Evolutionary conservation across 2,888 invertebrate genomes (phyloP).

Genomic region (Dicycla oo): DNA sequence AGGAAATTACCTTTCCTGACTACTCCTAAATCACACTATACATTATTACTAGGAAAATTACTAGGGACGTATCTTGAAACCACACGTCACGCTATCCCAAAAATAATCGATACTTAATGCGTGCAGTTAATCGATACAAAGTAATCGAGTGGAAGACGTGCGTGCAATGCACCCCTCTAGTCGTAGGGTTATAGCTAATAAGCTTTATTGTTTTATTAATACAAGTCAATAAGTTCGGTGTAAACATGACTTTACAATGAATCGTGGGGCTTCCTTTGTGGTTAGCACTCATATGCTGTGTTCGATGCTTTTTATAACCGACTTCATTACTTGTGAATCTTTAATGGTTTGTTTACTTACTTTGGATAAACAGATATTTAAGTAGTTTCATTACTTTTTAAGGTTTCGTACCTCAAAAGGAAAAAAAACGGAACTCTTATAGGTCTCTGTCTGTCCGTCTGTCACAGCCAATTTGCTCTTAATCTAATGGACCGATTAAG

Average conservation of each 20-base stretch:
- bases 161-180: slow-evolving; percentile 72
- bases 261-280: slow-evolving; percentile 26
- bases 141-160: slow-evolving; percentile 68
- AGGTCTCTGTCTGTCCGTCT: too few relatives aligned
- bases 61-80: slow-evolving; percentile 26
- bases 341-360: background rate
- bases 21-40: slow-evolving; percentile 15
- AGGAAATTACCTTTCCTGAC: background rate
- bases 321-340: background rate
- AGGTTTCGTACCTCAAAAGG: too few relatives aligned
- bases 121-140: slow-evolving; percentile 78
- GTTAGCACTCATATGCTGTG: background rate
- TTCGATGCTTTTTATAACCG: background rate
- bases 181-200: slow-evolving; percentile 58
- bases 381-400: too few relatives aligned
- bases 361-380: too few relatives aligned
- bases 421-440: too few relatives aligned
- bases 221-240: slow-evolving; percentile 63
- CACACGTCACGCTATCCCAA: slow-evolving; percentile 48
- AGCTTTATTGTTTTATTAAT: slow-evolving; percentile 76
- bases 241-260: slow-evolving; percentile 49
- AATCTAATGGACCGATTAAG: too few relatives aligned
- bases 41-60: slow-evolving; percentile 15
- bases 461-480: too few relatives aligned
- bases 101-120: slow-evolving; percentile 76